Base-by-base conservation (phyloP, 2,113 vertebrate genomes). In the Thunnus thynnus region DNA sequence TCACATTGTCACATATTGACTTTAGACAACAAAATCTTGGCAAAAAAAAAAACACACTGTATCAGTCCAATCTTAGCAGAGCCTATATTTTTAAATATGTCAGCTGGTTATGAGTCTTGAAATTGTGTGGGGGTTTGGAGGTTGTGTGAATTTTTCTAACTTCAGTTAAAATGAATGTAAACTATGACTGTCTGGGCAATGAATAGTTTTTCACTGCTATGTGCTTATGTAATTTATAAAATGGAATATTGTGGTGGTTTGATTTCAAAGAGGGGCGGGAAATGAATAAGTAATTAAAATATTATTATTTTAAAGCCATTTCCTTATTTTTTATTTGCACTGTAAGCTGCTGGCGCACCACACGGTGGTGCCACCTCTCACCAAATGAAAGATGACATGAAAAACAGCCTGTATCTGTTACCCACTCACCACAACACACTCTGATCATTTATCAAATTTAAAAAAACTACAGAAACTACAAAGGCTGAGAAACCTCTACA, bases 171-270 rank as follows among this genome's bases (percentile, higher is more conserved):
- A 48, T 79, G 1, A 78, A 70, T 70, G 25, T 66, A 76, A 78
- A 76, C n/a, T 76, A 22, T 82, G 75, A 64, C 32, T 65, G 55
- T 66, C 5, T 32, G 0, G 3, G 2, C 13, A 9, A 54, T 52
- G 9, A 25, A 36, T 14, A 27, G 36, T 63, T 17, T 60, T 65
- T 64, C 44, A 72, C 41, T 76, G 44, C 13, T 58, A 20, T 79
- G 20, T 71, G 66, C 46, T 77, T 88, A 17, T 83, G 30, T 91
- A 86, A 92, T 71, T 90, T 89, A 92, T 91, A 13, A 75, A 30
- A 71, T 74, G 5, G 1, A 48, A 51, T 77, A 32, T 71, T 51
- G 3, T 13, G 4, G 0, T 70, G 56, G 27, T 47, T 61, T 66
- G 5, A 63, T 58, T 71, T 71, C n/a, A 52, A 16, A 0, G 5